A percentile compares a stretch with the other conserved stretches of the same genome.
These are phyloP conservation scores for Lepidostoma basale DNA, from an alignment of 1,140 invertebrate genomes.

Conservation along the genomic window DNA sequence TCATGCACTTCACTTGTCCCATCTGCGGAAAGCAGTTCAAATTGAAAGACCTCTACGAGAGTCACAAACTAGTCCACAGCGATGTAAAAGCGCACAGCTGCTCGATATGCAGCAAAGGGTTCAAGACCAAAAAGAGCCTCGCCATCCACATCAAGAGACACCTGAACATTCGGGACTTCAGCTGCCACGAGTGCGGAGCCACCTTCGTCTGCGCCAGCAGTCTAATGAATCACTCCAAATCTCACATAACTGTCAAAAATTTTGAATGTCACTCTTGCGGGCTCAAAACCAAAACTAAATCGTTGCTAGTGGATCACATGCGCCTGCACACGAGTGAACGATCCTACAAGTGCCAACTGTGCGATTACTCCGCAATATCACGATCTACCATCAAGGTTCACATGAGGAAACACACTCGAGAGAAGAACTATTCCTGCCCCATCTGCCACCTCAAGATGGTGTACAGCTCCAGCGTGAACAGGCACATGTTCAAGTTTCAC, in stretches of 20 bases:
- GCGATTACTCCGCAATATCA: background rate
- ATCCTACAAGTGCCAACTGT: conserved; percentile 28
- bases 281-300: conserved; percentile 56
- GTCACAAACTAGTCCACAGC: conserved; percentile 55
- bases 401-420: conserved; percentile 24
- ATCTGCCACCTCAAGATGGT: conserved; percentile 57
- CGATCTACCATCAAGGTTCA: conserved; percentile 6
- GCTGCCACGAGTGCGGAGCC: conserved; percentile 57
- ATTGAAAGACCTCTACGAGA: conserved; percentile 55
- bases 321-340: conserved; percentile 36
- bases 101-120: conserved; percentile 51
- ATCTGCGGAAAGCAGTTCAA: conserved; percentile 70
- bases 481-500: conserved; percentile 57
- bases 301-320: conserved; percentile 53
- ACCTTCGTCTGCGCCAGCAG: conserved; percentile 58
- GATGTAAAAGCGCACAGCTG: conserved; percentile 50
- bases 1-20: conserved; percentile 63
- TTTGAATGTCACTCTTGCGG: conserved; percentile 61
- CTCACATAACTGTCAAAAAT: conserved; percentile 62
- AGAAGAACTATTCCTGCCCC: conserved; percentile 25
- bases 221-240: conserved; percentile 52
- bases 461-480: conserved; percentile 56
- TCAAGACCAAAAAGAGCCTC: conserved; percentile 55
- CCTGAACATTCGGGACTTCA: conserved; percentile 57
- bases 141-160: conserved; percentile 56